Base-by-base conservation (phyloP, 2,888 invertebrate genomes). In the Dermolepida albohirtum region DNA sequence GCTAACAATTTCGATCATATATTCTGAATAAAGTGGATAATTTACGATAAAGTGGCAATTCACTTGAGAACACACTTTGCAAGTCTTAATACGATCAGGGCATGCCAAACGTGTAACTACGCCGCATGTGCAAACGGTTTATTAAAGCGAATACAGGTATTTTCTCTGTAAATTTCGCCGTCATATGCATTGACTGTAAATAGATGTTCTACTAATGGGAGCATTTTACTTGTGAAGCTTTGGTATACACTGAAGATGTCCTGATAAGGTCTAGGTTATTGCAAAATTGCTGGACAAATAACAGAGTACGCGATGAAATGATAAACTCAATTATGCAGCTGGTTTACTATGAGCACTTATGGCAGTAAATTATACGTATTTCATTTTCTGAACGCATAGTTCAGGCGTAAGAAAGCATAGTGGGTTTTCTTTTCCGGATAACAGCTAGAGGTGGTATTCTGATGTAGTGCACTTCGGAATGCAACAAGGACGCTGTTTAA, bases 281-380 rank as follows among this genome's bases (percentile, higher is more conserved):
- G 62, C 73, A 71, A 74, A 74, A 75, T 71, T 72, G 73, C 71
- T 70, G 70, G 66, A 73, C 77, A 76, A 77, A 77, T 74, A 74
- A 72, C 72, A 69, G 71, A 68, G 63, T 65, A 62, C 51, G 70
- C 64, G 74, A 73, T 74, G 71, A 67, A 69, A 73, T 57, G 74
- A 74, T 75, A 75, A 74, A 71, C 68, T 49, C 74, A 72, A 74
- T 74, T 74, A 74, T 72, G 67, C 68, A 68, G 67, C 69, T 70
- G 71, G 72, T 47, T 41, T 62, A 34, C 4, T 34, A 34, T 47
- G 29, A 62, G 59, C 34, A 34, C 47, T 47, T 49, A 43, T 62
- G 39, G 34, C 59, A 39, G 59, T 49, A 62, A 62, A 47, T 62
- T 62, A 47, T 39, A 62, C 47, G 34, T 57, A 57, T 43, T 57